These are phyloP conservation scores for Tauraco hartlaubi DNA, from an alignment of 2,797 vertebrate genomes.

Conservation along the genomic window DNA sequence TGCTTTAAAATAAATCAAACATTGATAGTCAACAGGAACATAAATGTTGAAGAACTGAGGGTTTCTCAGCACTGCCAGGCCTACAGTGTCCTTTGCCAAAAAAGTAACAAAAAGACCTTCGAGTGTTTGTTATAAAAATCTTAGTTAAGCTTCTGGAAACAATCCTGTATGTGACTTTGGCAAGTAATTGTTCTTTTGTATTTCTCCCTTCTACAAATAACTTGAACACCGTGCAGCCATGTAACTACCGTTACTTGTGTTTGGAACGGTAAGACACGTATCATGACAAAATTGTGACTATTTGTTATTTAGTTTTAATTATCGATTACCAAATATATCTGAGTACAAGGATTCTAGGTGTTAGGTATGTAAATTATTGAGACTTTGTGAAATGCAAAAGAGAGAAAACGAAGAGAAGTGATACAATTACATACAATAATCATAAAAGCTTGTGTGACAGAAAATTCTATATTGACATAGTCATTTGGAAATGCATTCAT, in stretches of 20 bases:
- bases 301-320: not conserved
- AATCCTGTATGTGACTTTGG: not conserved
- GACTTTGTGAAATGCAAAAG: not conserved
- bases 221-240: not conserved
- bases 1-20: not conserved
- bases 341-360: not conserved
- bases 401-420: not conserved
- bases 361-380: not conserved
- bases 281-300: not conserved
- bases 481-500: constrained; percentile 15
- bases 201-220: not conserved
- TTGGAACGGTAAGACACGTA: not conserved
- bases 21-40: not conserved
- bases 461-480: constrained; percentile 6
- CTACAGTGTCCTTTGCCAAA: not conserved
- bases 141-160: constrained; percentile 3
- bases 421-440: constrained; percentile 29
- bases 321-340: not conserved
- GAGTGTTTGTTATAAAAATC: not conserved
- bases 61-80: not conserved
- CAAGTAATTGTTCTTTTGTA: not conserved
- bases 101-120: not conserved
- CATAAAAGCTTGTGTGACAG: not conserved
- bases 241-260: not conserved
- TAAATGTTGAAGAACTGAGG: not conserved